A percentile compares a stretch with the other conserved stretches of the same genome.
Conservation (phyloP, 1,140 invertebrate species). For the Rhyzopertha dominica region DNA sequence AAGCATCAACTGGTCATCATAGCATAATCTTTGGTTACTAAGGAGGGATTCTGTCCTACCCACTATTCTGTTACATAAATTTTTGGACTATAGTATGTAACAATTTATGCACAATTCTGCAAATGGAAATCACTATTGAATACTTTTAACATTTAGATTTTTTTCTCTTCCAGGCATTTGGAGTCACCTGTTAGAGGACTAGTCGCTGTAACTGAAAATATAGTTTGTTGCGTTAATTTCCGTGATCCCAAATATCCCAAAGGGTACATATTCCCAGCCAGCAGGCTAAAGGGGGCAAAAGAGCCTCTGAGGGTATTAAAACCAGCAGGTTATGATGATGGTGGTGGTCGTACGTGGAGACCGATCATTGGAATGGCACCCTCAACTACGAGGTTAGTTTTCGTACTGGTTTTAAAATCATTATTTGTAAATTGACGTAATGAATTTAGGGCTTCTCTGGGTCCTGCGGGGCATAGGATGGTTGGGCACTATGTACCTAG, state of each 20-base stretch:
- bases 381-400: constrained; percentile 32
- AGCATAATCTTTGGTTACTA: too few species aligned
- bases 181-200: constrained; percentile 66
- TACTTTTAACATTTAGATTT: constrained; percentile 5
- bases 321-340: constrained; percentile 67
- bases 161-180: constrained; percentile 49
- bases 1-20: too few species aligned
- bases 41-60: too few species aligned
- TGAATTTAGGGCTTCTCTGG: constrained; percentile 54
- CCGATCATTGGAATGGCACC: constrained; percentile 61
- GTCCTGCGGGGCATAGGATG: constrained; percentile 64
- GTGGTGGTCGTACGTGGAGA: constrained; percentile 64
- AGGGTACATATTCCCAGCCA: constrained; percentile 75
- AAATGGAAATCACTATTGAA: too few species aligned
- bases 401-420: neutral
- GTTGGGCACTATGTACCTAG: constrained; percentile 44
- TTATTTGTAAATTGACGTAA: constrained; percentile 13
- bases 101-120: too few species aligned
- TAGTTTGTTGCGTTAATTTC: constrained; percentile 66
- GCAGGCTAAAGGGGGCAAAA: constrained; percentile 59
- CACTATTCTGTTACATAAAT: too few species aligned
- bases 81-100: too few species aligned
- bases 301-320: constrained; percentile 74
- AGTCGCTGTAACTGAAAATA: constrained; percentile 53
- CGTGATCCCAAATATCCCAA: constrained; percentile 74